Percentiles rank a stretch among this genome's conserved stretches.
Evolutionary conservation across 2,888 invertebrate species (phyloP).

Genomic region (Phengaris alcon): DNA sequence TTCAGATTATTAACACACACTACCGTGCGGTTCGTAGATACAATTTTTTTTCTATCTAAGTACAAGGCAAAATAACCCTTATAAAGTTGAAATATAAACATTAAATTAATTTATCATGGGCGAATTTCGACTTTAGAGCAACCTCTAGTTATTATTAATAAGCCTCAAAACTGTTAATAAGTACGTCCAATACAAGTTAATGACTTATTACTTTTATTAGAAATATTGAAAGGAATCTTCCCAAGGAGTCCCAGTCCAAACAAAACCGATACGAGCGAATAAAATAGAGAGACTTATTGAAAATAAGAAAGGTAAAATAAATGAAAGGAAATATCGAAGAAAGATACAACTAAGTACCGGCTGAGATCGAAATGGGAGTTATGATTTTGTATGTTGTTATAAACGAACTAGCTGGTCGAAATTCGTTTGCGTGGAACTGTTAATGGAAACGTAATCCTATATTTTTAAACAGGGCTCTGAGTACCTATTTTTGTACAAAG

Average conservation of each 20-base stretch:
- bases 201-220: conserved; percentile 15
- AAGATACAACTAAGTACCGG: not conserved
- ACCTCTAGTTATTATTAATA: not conserved
- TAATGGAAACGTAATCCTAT: no score
- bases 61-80: no score
- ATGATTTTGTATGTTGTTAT: not conserved
- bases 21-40: no score
- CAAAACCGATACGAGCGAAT: conserved; percentile 14
- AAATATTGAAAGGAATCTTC: conserved; percentile 27
- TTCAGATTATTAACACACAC: no score
- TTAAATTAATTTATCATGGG: no score
- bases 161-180: not conserved
- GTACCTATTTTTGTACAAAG: no score
- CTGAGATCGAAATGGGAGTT: not conserved
- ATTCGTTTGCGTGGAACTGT: no score
- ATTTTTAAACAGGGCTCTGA: no score
- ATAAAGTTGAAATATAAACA: no score
- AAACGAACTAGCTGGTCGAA: not conserved
- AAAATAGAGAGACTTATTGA: conserved; percentile 24
- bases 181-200: not conserved
- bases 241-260: conserved; percentile 5
- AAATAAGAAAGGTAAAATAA: conserved; percentile 26
- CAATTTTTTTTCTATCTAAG: not conserved
- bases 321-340: conserved; percentile 21
- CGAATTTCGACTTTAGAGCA: no score